phyloP scores from a whole-genome alignment of 92 coral and sea anemone species.

The Meandrina meandrites region DNA sequence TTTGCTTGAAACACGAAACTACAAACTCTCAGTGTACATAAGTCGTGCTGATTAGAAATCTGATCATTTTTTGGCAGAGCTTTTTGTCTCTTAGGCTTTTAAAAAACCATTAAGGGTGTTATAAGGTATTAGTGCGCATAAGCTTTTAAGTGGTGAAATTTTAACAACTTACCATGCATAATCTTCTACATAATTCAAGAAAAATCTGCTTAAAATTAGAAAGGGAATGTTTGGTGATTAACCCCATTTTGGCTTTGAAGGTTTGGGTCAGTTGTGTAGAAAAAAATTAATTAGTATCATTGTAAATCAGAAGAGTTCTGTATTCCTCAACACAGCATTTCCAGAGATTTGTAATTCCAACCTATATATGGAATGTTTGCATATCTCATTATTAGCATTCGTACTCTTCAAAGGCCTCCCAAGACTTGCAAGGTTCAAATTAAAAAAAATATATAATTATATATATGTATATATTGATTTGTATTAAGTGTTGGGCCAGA shows the following conservation, averaged over 20 bases:
- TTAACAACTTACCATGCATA: not conserved
- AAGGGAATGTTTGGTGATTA: not conserved
- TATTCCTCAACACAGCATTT: not conserved
- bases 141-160: conserved; percentile 16
- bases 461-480: too few species aligned
- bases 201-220: conserved; percentile 16
- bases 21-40: not conserved
- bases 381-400: not conserved
- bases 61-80: not conserved
- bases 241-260: conserved; percentile 1
- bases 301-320: not conserved
- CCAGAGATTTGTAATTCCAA: not conserved
- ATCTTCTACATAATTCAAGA: not conserved
- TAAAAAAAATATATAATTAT: too few species aligned
- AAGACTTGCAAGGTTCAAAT: not conserved
- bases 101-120: conserved; percentile 4
- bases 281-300: not conserved
- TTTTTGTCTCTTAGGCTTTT: conserved; percentile 2
- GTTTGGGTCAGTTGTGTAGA: not conserved
- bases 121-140: conserved; percentile 23
- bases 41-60: conserved; percentile 8
- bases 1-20: conserved; percentile 19
- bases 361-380: not conserved
- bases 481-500: too few species aligned
- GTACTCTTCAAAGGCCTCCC: not conserved